Evolutionary conservation across 2,888 invertebrate genomes (phyloP), one percentile per base, ranked within the genome.

Genomic region (Microplitis manilae): DNA sequence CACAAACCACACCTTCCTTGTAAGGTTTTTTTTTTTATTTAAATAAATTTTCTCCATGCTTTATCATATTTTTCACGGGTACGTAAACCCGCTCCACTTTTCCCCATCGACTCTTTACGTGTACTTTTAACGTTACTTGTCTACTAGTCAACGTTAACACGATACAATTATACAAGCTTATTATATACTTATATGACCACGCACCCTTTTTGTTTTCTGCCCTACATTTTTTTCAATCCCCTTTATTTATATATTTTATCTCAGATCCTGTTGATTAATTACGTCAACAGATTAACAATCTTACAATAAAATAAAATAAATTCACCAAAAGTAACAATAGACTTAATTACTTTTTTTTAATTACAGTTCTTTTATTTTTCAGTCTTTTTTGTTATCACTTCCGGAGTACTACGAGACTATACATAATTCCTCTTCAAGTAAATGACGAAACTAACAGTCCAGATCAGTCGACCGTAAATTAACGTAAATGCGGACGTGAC

Each of bases 401-500:
- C 50, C 50, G 50, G 60, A 61, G 60, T n/a, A 68, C 15, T 17
- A 40, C 30, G 39, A 8, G n/a, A 15, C 9, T n/a, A 73, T 20
- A 64, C 2, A 65, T 41, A 15, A 65, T 73, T 64, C 40, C 40
- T 64, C 65, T 62, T 38, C 40, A 76, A 81, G 81, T 83, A 83
- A 84, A 84, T 81, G 84, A 83, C 65, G 77, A 78, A 50, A 73
- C 64, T 30, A 39, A 70, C 68, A 62, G 38, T 8, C 13, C 41
- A n/a, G 65, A 20, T 79, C 76, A 78, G 38, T 75, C 76, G 77
- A 72, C 81, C 73, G 81, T 82, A 85, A 84, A 88, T 88, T 87
- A 88, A 84, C 85, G 85, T 83, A 88, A 88, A 88, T 88, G 88
- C 88, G 88, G 88, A 88, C 82, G 88, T 88, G 88, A 88, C 88